These are phyloP conservation scores for Odobenus rosmarus DNA, from an alignment of 2,113 vertebrate species.

Conservation along the genomic window DNA sequence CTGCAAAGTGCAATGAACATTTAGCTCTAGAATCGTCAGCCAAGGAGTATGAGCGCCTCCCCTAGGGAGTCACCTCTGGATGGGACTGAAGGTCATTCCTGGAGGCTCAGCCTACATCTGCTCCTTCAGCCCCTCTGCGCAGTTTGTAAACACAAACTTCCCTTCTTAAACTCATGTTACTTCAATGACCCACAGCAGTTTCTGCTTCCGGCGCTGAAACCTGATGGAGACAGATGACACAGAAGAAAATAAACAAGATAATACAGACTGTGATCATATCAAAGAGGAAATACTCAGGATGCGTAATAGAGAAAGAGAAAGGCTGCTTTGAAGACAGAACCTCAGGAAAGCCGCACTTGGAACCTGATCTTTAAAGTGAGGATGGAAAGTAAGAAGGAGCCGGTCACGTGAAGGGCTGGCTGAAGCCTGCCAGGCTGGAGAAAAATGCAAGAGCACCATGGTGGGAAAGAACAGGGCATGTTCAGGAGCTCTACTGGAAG, in stretches of 20 bases:
- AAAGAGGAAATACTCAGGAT: not conserved
- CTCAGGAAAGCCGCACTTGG: not conserved
- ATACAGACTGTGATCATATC: not conserved
- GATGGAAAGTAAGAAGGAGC: not conserved
- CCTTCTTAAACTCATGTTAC: not conserved
- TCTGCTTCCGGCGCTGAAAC: slow-evolving; percentile 14
- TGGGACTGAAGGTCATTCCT: not conserved
- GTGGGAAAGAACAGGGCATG: not conserved
- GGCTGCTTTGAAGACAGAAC: not conserved
- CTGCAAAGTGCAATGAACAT: not conserved
- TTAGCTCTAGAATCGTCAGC: not conserved
- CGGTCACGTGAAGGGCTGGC: not conserved
- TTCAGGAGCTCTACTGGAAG: not conserved
- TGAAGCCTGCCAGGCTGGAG: not conserved
- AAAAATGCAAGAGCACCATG: not conserved
- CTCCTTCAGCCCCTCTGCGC: not conserved
- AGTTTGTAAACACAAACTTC: not conserved
- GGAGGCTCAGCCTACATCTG: not conserved
- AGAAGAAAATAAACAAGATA: slow-evolving; percentile 12
- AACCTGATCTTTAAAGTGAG: slow-evolving; percentile 30
- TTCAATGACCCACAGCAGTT: not conserved
- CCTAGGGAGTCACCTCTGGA: not conserved
- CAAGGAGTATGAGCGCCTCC: not conserved
- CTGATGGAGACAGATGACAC: not conserved
- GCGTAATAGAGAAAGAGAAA: not conserved